These are phyloP conservation scores for Drosophila seguyi DNA, from an alignment of 1,140 invertebrate species.

Conservation along the genomic window DNA sequence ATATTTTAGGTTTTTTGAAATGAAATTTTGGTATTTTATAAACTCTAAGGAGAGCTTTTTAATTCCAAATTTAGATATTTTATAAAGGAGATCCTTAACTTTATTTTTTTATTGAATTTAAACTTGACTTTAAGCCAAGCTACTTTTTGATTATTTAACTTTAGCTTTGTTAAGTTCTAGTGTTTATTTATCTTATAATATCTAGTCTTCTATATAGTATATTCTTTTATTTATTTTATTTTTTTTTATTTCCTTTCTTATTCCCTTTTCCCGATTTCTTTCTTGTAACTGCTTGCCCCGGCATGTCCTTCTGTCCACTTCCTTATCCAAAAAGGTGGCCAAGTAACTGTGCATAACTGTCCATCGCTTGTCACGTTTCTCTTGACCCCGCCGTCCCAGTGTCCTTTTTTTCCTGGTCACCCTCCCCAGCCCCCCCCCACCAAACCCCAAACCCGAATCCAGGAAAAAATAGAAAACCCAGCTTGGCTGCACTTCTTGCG, in stretches of 20 bases:
- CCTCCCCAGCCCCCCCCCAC: no score
- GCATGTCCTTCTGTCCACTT: background rate
- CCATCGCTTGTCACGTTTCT: constrained; percentile 60
- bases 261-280: background rate
- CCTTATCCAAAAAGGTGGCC: constrained; percentile 16
- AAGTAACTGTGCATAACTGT: constrained; percentile 52
- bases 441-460: background rate
- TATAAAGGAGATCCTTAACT: background rate
- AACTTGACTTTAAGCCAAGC: no score
- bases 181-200: background rate
- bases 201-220: background rate
- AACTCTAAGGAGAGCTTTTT: no score
- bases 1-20: no score
- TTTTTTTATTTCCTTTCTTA: background rate
- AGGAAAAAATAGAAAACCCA: background rate
- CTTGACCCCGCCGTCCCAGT: constrained; percentile 31
- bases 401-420: background rate
- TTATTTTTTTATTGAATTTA: no score
- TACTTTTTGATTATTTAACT: no score
- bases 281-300: background rate
- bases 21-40: background rate
- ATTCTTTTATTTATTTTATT: background rate
- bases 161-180: no score
- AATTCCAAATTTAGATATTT: background rate
- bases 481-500: constrained; percentile 46